Evolutionary conservation across 2,888 invertebrate genomes (phyloP), one percentile per base, ranked within the genome.

Genomic region (Himalopsyche japonica): DNA sequence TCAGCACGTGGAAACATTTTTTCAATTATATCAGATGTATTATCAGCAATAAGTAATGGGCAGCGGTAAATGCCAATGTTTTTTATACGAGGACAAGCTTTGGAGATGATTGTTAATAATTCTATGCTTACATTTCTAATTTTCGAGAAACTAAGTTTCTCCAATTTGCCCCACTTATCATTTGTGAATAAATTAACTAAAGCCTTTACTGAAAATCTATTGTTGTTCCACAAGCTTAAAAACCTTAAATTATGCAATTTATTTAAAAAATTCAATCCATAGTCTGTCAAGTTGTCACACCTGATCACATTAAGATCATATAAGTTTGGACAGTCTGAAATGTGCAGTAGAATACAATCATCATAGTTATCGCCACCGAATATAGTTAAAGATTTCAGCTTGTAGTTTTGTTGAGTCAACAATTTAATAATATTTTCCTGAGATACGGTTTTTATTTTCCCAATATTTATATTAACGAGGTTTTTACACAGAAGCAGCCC

Each of bases 41-140:
- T 48, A 0, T 32, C 24, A 34, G 76, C 57, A 32, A 76, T 30
- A 7, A 92, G 90, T 88, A 88, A 89, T 12, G 91, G 91, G 87
- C 92, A 92, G 84, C 91, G 91, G 85, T 92, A 92, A 15, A 92
- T 87, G 37, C 92, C 91, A 48, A 92, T 87, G 88, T 92, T 92
- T 85, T 89, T 91, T 0, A 92, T 88, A 86, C 89, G 89, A 84
- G 89, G 91, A 85, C 92, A 92, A 87, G 90, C 89, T 87, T 91
- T 91, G 2, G 91, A 90, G 87, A 92, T 91, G 20, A 91, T 88
- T 87, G 91, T 91, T 3, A 92, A 90, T 86, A 91, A 89, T 27
- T 89, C 87, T 64, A 92, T 91, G 37, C 91, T 90, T 83, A 92
- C 88, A 87, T 92, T 91, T 82, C 87, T 87, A 87, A 92, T 90